Evolutionary conservation across 2,113 vertebrate genomes (phyloP), one percentile per base, ranked within the genome.

Genomic region (Oxygymnocypris stewartii): DNA sequence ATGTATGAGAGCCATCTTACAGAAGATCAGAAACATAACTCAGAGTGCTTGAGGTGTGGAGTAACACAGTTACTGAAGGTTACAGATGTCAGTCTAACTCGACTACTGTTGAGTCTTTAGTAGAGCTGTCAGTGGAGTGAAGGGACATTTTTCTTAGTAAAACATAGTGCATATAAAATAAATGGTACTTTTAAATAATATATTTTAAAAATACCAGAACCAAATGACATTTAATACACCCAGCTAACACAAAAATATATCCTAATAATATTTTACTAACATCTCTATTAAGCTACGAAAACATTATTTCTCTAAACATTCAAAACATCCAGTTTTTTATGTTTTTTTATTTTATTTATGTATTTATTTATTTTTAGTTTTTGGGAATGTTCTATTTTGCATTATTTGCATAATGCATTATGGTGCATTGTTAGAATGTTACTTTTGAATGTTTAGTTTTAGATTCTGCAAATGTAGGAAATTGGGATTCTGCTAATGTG

Each of bases 21-120:
- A 20, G 44, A 47, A 49, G 80, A 82, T 82, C 37, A 49, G 40
- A 69, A 51, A 71, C 18, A 82, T 82, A 51, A 82, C 28, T 69
- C 16, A 4, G 63, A 42, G 37, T 4, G 12, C 11, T 47, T 51
- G 63, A 82, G 25, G 63, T 6, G 44, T 69, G 14, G 5, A 37
- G 63, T 65, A 2, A 65, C 37, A 9, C 6, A 1, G 37, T 25
- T 28, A 82, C 61, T 82, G 16, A 49, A 82, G 80, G 14, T 82
- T 82, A 20, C 80, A 69, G 13, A 69, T 67, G 79, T 82, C 79
- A 82, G 6, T 82, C 63, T 31, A 18, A 9, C 4, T 67, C 14
- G 2, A 65, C n/a, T 65, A 65, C 23, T 28, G n/a, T 82, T 51
- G 63, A 31, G 63, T 13, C 25, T 69, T 69, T 12, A 31, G 14